These are phyloP conservation scores for Neoaliturus tenellus DNA, from an alignment of 2,888 invertebrate genomes.

Conservation along the genomic window DNA sequence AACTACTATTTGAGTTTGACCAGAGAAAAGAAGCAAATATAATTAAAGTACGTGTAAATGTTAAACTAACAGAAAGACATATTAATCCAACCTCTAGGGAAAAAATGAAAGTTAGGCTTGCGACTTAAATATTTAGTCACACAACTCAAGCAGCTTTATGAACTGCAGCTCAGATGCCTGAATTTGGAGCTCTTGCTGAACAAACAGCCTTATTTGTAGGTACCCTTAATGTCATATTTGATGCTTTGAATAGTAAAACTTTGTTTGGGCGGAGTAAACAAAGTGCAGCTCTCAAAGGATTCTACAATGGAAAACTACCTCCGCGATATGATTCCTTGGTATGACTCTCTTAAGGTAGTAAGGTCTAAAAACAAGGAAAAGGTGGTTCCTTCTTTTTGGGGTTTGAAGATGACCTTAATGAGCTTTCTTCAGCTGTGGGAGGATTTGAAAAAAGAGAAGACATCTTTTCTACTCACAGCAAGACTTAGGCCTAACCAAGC, in stretches of 20 bases:
- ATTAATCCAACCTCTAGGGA: not conserved
- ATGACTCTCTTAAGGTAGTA: not conserved
- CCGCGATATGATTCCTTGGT: not conserved
- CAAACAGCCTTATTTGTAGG: not conserved
- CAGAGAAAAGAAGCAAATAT: too few relatives aligned
- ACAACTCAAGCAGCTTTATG: constrained; percentile 2
- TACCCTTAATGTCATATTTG: not conserved
- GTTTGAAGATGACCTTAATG: not conserved
- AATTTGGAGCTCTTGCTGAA: constrained; percentile 7
- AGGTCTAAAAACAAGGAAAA: not conserved
- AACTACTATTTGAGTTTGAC: too few relatives aligned
- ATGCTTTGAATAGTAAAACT: not conserved
- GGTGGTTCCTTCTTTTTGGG: constrained; percentile 16
- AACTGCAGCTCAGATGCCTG: constrained; percentile 22
- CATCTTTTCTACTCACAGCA: constrained; percentile 1
- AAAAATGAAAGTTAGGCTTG: constrained; percentile 22
- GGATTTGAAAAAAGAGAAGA: constrained; percentile 6
- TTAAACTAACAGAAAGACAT: not conserved
- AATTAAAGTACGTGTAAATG: too few relatives aligned
- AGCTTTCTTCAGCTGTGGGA: not conserved
- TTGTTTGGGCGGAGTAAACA: not conserved
- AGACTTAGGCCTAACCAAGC: not conserved
- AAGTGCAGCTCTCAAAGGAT: not conserved
- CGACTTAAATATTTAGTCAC: constrained; percentile 15
- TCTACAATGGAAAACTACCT: not conserved